A percentile compares a stretch with the other conserved stretches of the same genome.
Evolutionary conservation across 2,113 vertebrate genomes (phyloP).

Genomic region (Cyanistes caeruleus): DNA sequence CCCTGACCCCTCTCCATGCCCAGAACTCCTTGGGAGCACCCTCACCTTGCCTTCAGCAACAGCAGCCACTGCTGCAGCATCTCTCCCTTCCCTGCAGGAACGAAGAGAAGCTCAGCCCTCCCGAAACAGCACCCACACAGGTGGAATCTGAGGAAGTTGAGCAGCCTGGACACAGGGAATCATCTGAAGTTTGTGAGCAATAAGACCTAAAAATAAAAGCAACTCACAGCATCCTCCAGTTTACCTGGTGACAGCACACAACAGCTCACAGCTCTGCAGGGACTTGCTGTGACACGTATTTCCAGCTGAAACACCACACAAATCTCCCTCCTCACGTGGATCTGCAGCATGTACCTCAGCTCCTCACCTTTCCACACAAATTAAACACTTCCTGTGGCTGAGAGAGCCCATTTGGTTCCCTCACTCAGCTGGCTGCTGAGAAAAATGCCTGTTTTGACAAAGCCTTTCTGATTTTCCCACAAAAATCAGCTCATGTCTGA

Average conservation of each 20-base stretch:
- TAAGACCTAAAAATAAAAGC: constrained; percentile 42
- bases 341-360: neutral
- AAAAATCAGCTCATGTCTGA: neutral
- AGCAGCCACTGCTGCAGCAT: neutral
- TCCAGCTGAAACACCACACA: neutral
- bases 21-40: too few relatives aligned
- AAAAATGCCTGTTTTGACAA: neutral
- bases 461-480: neutral
- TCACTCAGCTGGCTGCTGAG: neutral
- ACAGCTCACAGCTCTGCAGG: neutral
- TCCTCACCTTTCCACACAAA: neutral
- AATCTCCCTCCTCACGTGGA: neutral
- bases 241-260: neutral
- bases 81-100: neutral
- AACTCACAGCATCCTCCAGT: neutral
- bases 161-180: neutral
- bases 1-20: too few relatives aligned
- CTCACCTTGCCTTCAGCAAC: neutral
- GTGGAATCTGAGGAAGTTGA: neutral
- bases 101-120: neutral
- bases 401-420: neutral
- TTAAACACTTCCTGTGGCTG: neutral
- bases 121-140: fast-evolving
- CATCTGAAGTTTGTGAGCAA: neutral
- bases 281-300: fast-evolving